Evolutionary conservation across 2,888 invertebrate species (phyloP).

Genomic region (Tiliacea citrago): DNA sequence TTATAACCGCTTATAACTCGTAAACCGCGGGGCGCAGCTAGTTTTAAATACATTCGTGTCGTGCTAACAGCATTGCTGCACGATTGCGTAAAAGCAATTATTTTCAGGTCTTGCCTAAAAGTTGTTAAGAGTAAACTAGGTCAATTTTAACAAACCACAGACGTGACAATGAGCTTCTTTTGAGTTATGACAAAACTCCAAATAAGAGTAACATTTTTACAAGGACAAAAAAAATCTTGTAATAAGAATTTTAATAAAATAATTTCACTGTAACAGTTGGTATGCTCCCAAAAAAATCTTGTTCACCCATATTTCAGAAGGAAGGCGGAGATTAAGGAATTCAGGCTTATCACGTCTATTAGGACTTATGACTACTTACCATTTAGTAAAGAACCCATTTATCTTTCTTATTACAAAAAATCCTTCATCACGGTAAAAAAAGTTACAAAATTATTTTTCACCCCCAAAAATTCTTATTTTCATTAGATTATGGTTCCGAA

Average conservation of each 20-base stretch:
- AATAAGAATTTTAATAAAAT: slow-evolving; percentile 36
- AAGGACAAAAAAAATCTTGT: background rate
- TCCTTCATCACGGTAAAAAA: slow-evolving; percentile 40
- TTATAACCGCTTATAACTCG: too few species aligned
- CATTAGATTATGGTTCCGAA: slow-evolving; percentile 38
- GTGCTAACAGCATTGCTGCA: background rate
- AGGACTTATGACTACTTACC: slow-evolving; percentile 55
- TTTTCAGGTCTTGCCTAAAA: background rate
- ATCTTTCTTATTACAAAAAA: slow-evolving; percentile 64
- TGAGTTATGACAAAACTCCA: slow-evolving; percentile 2
- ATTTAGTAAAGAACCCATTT: slow-evolving; percentile 49
- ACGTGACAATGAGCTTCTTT: slow-evolving; percentile 1
- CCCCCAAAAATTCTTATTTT: background rate
- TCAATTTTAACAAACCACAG: slow-evolving; percentile 16
- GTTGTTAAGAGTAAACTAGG: background rate
- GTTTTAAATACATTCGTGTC: background rate
- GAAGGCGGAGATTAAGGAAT: slow-evolving; percentile 39
- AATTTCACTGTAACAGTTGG: slow-evolving; percentile 42
- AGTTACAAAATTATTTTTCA: slow-evolving; percentile 12
- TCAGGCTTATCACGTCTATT: slow-evolving; percentile 44
- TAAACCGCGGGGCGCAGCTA: too few species aligned
- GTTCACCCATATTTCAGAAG: slow-evolving; percentile 50
- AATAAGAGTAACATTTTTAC: background rate
- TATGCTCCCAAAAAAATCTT: slow-evolving; percentile 39
- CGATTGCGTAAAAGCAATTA: slow-evolving; percentile 19